A percentile compares a stretch with the other conserved stretches of the same genome.
These are phyloP conservation scores for Neodon shergylaensis DNA, from an alignment of 2,113 vertebrate genomes.

Conservation along the genomic window DNA sequence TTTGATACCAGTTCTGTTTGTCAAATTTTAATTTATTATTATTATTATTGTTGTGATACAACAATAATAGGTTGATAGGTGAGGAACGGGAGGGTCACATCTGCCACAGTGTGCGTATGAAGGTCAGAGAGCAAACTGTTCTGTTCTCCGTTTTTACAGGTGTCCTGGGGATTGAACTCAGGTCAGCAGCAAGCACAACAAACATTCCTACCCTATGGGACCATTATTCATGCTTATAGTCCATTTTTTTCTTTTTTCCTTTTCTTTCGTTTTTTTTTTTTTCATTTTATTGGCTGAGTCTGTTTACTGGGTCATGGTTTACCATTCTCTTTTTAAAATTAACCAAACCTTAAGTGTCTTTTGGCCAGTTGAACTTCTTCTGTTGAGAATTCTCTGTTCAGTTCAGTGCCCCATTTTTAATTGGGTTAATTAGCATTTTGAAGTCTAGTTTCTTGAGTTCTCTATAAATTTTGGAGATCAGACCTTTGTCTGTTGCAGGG, in stretches of 20 bases:
- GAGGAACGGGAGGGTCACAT: neutral
- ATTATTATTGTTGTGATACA: neutral
- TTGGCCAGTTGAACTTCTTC: too few species aligned
- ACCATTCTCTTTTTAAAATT: neutral
- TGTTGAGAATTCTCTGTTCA: too few species aligned
- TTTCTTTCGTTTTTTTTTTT: too few species aligned
- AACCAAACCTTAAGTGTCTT: too few species aligned
- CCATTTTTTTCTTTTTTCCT: neutral
- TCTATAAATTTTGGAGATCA: too few species aligned
- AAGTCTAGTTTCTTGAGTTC: too few species aligned
- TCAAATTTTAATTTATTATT: neutral
- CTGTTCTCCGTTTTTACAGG: neutral
- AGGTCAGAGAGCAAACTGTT: neutral
- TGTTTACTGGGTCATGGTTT: neutral
- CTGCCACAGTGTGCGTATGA: neutral
- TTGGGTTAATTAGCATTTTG: too few species aligned
- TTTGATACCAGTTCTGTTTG: neutral
- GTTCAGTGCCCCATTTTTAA: too few species aligned
- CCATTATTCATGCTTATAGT: neutral
- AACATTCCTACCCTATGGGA: neutral
- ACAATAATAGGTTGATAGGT: neutral
- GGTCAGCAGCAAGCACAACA: neutral
- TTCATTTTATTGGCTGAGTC: neutral
- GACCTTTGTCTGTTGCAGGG: too few species aligned
- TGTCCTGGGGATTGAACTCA: neutral